phyloP scores from a whole-genome alignment of 2,888 invertebrate genomes.

The Tetropium fuscum region DNA sequence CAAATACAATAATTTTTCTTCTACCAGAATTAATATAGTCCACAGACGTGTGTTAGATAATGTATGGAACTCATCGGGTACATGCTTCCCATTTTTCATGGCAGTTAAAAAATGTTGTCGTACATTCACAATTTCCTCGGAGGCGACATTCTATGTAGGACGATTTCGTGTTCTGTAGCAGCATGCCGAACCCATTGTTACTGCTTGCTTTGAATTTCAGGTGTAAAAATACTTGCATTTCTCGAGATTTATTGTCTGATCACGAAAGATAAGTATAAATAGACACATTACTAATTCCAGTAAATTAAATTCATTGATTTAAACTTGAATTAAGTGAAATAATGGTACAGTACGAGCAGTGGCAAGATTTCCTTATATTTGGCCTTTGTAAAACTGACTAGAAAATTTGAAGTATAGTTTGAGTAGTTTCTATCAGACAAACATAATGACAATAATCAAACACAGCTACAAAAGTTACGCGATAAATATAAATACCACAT shows the following conservation, averaged over 20 bases:
- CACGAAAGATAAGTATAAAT: too few species aligned
- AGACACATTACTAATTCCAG: too few species aligned
- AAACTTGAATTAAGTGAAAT: too few species aligned
- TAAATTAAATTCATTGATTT: too few species aligned
- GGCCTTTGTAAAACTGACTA: too few species aligned
- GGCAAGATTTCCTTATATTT: too few species aligned
- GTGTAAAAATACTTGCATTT: constrained; percentile 7
- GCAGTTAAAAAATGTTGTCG: constrained; percentile 50
- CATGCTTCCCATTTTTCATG: constrained; percentile 50
- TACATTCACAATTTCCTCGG: constrained; percentile 38
- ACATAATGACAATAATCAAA: too few species aligned
- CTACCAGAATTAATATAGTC: constrained; percentile 9
- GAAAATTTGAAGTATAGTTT: too few species aligned
- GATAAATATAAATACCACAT: too few species aligned
- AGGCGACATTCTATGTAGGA: constrained; percentile 27
- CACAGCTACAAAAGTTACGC: too few species aligned
- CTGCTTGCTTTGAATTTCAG: constrained; percentile 18
- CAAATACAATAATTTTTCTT: constrained; percentile 1
- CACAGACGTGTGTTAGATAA: constrained; percentile 12
- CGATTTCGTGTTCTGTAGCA: constrained; percentile 30
- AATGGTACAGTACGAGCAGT: too few species aligned
- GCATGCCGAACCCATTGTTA: constrained; percentile 19
- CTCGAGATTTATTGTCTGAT: constrained; percentile 5
- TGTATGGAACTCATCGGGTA: constrained; percentile 41
- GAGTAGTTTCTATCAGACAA: too few species aligned